Conservation (phyloP, 2,888 invertebrate species). For the Metalampra italica region DNA sequence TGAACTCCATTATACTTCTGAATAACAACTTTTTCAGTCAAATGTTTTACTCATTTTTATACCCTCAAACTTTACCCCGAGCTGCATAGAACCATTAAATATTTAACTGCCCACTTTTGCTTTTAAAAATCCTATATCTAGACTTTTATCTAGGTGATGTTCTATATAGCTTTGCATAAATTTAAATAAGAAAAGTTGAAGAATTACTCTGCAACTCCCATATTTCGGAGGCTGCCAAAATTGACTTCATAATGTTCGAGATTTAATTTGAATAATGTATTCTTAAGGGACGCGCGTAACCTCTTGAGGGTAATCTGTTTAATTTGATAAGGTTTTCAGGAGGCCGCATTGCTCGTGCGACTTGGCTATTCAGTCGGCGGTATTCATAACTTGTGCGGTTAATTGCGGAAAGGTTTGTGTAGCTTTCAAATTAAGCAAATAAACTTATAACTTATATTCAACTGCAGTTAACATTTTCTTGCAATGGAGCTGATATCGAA, state of each 20-base stretch:
- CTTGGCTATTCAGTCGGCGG: background rate
- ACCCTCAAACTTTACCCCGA: too few relatives aligned
- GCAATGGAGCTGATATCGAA: too few relatives aligned
- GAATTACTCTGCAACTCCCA: constrained; percentile 23
- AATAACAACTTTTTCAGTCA: too few relatives aligned
- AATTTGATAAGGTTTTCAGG: constrained; percentile 29
- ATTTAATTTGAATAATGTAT: constrained; percentile 51
- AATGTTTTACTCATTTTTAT: too few relatives aligned
- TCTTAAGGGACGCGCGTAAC: constrained; percentile 31
- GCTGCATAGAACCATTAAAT: too few relatives aligned
- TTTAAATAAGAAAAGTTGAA: constrained; percentile 30
- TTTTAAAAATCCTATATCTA: too few relatives aligned
- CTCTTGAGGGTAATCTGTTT: constrained; percentile 39
- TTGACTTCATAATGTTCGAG: constrained; percentile 42
- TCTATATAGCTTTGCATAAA: constrained; percentile 32
- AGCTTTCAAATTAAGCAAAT: background rate
- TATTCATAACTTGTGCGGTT: background rate
- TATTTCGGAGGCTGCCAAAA: constrained; percentile 31
- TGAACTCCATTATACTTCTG: too few relatives aligned
- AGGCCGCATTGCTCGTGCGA: constrained; percentile 13
- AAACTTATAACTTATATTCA: too few relatives aligned
- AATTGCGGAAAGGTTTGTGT: background rate
- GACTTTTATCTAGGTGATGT: too few relatives aligned
- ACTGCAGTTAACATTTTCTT: too few relatives aligned
- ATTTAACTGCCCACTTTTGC: too few relatives aligned